Conservation (phyloP, 2,113 vertebrate species). For the Emberiza fucata region DNA sequence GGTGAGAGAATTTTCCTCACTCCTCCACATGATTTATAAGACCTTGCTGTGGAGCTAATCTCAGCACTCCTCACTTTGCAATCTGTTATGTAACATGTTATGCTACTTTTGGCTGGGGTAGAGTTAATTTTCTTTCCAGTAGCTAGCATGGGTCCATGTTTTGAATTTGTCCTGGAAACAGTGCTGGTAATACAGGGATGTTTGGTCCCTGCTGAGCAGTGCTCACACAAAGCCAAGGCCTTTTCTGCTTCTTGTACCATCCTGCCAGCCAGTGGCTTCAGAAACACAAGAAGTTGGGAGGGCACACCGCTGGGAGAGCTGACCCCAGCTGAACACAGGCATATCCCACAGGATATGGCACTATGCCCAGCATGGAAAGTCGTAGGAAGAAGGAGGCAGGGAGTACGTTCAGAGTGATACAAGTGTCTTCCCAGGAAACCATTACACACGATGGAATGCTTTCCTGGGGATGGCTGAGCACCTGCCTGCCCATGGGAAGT, state of each 20-base stretch:
- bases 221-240: not conserved
- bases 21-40: not conserved
- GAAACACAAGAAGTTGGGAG: not conserved
- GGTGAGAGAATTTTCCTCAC: not conserved
- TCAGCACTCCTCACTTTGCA: accelerated
- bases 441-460: not conserved
- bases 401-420: not conserved
- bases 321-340: not conserved
- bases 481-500: not conserved
- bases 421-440: not conserved
- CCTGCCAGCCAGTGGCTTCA: not conserved
- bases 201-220: not conserved
- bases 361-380: not conserved
- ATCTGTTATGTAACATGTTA: not conserved
- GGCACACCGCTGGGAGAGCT: not conserved
- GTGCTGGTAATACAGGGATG: not conserved
- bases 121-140: not conserved
- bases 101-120: not conserved
- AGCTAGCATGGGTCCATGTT: not conserved
- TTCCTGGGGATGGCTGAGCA: not conserved
- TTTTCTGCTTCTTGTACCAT: not conserved
- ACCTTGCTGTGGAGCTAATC: not conserved
- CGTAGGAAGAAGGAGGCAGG: not conserved
- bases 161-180: not conserved
- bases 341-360: no score